Base-by-base conservation (phyloP, 2,888 invertebrate species). In the Caenorhabditis zanzibari region DNA sequence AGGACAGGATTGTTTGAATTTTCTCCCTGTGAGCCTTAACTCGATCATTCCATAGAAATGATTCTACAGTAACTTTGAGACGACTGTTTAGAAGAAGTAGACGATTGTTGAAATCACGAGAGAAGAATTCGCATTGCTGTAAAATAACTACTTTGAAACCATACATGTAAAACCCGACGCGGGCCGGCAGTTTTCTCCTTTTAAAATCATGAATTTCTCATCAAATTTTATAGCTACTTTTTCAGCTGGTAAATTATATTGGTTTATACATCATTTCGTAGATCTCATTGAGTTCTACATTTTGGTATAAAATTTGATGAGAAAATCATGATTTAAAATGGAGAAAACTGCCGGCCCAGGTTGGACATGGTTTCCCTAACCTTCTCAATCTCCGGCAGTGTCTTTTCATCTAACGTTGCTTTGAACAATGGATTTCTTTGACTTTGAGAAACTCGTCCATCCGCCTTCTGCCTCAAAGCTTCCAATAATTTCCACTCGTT, bases 31-130 rank as follows among this genome's bases (percentile, higher is more conserved):
- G 79, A 14, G 84, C 54, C 19, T 84, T 77, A 10, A 90, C 72
- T 14, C 88, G 82, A 64, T 89, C 90, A 41, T 66, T 86, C 94
- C 94, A 94, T 85, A 93, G 95, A 93, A 98, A 99, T 72, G 98
- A 98, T 93, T 97, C 96, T 90, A 98, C 95, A 0, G 98, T 99
- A 81, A 97, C 97, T 93, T 98, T 98, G 44, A 98, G 93, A 64
- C 98, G 94, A 68, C 96, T 96, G 7, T 98, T 93, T 85, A 98
- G 94, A 94, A 96, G 96, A 92, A 88, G 61, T 38, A 83, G 81
- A 16, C 88, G 85, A 16, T 84, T 81, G 24, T 84, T 76, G 44
- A 85, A 85, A 54, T 88, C 88, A 12, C 81, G 79, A 16, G 75
- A 71, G 54, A 88, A 73, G 5, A 32, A 32, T 28, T 76, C 72